Evolutionary conservation across 2,888 invertebrate genomes (phyloP).

Genomic region (Cremastinae sp.): DNA sequence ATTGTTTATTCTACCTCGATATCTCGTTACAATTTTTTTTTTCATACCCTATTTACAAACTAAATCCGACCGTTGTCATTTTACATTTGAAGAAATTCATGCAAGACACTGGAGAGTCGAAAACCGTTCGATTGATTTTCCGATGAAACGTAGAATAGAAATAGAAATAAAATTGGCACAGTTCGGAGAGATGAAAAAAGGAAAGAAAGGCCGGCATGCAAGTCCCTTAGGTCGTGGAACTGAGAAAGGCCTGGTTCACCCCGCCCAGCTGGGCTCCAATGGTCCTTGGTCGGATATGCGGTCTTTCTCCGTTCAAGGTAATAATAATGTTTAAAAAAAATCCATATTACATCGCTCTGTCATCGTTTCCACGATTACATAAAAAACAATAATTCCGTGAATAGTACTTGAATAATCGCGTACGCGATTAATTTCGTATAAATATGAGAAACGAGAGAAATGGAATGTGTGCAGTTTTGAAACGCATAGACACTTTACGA

Average conservation of each 20-base stretch:
- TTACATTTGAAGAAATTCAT: too few relatives aligned
- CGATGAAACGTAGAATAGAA: not conserved
- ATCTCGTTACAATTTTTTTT: too few relatives aligned
- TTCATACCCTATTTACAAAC: too few relatives aligned
- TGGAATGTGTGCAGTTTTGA: conserved; percentile 3
- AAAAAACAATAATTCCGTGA: not conserved
- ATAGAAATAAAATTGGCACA: not conserved
- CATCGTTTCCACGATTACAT: too few relatives aligned
- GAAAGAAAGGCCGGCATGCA: conserved; percentile 11
- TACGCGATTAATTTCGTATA: not conserved
- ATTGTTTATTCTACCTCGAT: too few relatives aligned
- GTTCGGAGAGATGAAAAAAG: conserved; percentile 12
- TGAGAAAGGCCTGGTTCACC: conserved; percentile 48
- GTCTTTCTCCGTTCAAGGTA: conserved; percentile 38
- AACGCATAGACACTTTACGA: conserved; percentile 20
- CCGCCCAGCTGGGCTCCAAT: conserved; percentile 60
- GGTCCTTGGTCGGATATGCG: conserved; percentile 57
- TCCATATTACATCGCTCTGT: not conserved
- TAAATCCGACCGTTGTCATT: too few relatives aligned
- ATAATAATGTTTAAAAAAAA: conserved; percentile 5
- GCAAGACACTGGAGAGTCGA: not conserved
- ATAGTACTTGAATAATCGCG: not conserved
- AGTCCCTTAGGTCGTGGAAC: conserved; percentile 51
- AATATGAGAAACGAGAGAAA: conserved; percentile 14
- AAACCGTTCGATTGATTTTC: not conserved